Base-by-base conservation (phyloP, 2,888 invertebrate genomes). In the Caenorhabditis panamensis region DNA sequence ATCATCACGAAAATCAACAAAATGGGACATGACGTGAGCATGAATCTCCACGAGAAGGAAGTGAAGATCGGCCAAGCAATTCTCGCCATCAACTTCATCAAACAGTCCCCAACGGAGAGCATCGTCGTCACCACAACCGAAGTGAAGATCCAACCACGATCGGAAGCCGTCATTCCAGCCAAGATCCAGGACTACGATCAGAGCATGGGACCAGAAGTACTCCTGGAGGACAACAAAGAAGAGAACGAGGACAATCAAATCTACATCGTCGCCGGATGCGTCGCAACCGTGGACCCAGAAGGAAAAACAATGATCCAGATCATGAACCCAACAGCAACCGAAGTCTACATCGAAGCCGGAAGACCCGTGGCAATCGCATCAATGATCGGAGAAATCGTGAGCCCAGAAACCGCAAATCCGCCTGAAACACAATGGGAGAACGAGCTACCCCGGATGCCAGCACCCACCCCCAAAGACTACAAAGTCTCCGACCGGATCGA, bases 401-500 rank as follows among this genome's bases (percentile, higher is more conserved):
- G 18, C 13, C 31, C n/a, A 31, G 16, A 20, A 8, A 28, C 37
- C 6, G 79, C 69, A 13, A n/a, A n/a, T 69, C 79, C 54, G 69
- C 73, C 20, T 8, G 63, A 63, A 51, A 49, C 51, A 2, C 51
- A 63, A 9, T 63, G 63, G 63, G 63, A 63, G 47, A 31, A 18
- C 6, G 13, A 36, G 0, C 63, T 63, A 1, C 63, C 63, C 16
- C 4, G 31, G 18, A 20, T 51, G 13, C 51, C 51, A 51, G 28
- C 47, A 20, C n/a, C 47, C 18, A 24, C 28, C 11, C 63, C 63
- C 8, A 11, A 24, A 4, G 31, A 26, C 2, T 63, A 63, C 63
- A 36, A n/a, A 31, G 63, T 63, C 28, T 49, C 63, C 1, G 51
- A 63, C 51, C 18, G 28, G 49, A 36, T 63, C 3, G 63, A 63